A percentile compares a stretch with the other conserved stretches of the same genome.
Evolutionary conservation across 2,113 vertebrate species (phyloP).

Genomic region (Pelvicachromis taeniatus): DNA sequence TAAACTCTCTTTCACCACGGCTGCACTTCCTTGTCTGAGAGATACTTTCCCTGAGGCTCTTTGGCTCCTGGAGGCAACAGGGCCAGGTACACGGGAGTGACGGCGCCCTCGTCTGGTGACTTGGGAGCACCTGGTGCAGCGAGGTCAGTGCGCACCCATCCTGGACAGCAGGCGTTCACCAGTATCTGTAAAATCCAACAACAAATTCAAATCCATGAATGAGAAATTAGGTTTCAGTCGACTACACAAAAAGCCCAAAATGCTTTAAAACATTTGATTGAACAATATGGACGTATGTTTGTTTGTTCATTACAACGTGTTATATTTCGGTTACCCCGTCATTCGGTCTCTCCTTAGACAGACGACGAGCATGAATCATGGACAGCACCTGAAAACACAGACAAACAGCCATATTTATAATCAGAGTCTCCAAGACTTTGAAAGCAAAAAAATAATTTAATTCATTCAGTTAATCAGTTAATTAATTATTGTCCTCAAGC

Average conservation of each 20-base stretch:
- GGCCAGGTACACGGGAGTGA: conserved; percentile 86
- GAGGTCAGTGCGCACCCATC: conserved; percentile 92
- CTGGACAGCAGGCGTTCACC: conserved; percentile 90
- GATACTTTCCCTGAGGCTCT: conserved; percentile 80
- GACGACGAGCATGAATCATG: conserved; percentile 78
- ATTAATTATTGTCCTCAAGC: background rate
- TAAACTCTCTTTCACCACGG: conserved; percentile 70
- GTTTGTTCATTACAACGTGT: background rate
- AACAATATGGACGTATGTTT: no score
- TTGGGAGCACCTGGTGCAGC: conserved; percentile 79
- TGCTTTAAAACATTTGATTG: no score
- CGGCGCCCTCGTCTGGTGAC: conserved; percentile 84
- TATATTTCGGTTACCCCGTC: conserved; percentile 59
- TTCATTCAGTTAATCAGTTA: background rate
- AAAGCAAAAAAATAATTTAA: background rate
- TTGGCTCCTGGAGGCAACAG: conserved; percentile 76
- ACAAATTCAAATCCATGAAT: background rate
- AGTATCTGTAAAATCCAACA: conserved; percentile 65
- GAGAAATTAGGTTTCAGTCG: accelerated
- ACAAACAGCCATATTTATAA: background rate
- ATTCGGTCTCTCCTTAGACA: conserved; percentile 72
- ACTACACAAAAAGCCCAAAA: background rate
- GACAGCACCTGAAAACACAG: conserved; percentile 69
- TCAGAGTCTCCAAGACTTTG: accelerated
- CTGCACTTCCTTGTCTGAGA: conserved; percentile 77